These are phyloP conservation scores for Andrena hattorfiana DNA, from an alignment of 2,888 invertebrate species.

Conservation along the genomic window DNA sequence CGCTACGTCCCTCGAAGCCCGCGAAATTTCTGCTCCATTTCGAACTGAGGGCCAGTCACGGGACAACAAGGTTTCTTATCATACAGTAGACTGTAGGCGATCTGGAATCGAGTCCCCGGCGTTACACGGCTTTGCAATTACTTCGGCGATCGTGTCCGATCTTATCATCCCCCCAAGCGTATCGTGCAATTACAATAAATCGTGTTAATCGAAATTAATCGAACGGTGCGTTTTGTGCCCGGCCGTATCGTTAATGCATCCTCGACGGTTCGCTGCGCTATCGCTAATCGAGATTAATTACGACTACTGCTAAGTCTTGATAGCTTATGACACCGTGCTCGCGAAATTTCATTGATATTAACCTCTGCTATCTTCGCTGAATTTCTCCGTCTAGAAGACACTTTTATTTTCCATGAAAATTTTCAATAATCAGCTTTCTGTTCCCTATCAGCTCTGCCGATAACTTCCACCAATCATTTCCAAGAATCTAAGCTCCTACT, in stretches of 20 bases:
- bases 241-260: too few relatives aligned
- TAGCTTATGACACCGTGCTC: slow-evolving; percentile 40
- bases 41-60: too few relatives aligned
- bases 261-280: slow-evolving; percentile 23
- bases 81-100: too few relatives aligned
- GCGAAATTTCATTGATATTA: background rate
- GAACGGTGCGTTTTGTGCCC: slow-evolving; percentile 10
- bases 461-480: too few relatives aligned
- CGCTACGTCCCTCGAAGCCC: too few relatives aligned
- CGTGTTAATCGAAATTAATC: slow-evolving; percentile 43
- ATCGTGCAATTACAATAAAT: slow-evolving; percentile 32
- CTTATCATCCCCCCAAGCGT: background rate
- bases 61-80: too few relatives aligned
- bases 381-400: too few relatives aligned
- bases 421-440: background rate
- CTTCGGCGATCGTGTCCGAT: slow-evolving; percentile 9
- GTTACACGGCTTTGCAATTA: slow-evolving; percentile 9
- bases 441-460: background rate
- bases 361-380: too few relatives aligned
- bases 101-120: background rate
- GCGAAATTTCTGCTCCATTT: too few relatives aligned
- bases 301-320: slow-evolving; percentile 21
- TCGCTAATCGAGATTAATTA: slow-evolving; percentile 54
- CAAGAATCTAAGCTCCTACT: too few relatives aligned
- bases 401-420: background rate